Conservation (phyloP, 1,140 invertebrate genomes). For the Heterodera schachtii region DNA sequence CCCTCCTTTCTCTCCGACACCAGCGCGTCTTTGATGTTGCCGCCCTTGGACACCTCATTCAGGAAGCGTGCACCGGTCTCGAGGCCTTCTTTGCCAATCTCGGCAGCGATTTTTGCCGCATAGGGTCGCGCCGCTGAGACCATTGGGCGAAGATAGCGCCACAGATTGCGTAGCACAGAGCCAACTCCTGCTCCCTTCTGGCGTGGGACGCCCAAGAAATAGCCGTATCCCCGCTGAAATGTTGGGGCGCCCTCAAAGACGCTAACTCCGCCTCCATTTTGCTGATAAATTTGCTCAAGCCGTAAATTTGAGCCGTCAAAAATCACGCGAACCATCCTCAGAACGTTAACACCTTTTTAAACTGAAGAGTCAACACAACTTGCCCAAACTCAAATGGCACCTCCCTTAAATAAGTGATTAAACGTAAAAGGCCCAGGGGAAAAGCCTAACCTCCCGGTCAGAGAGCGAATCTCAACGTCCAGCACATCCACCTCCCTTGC, state of each 20-base stretch:
- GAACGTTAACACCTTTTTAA: not conserved
- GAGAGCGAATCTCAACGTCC: constrained; percentile 19
- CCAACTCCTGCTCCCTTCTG: constrained; percentile 12
- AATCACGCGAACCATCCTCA: constrained; percentile 31
- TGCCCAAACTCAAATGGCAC: not conserved
- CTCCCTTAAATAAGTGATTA: not conserved
- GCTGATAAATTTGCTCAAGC: constrained; percentile 19
- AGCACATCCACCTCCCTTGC: constrained; percentile 23
- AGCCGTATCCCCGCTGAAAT: constrained; percentile 23
- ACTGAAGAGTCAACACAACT: not conserved
- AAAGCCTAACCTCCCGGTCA: constrained; percentile 23
- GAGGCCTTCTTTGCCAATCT: not conserved
- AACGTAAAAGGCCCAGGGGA: too few species aligned
- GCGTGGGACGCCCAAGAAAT: not conserved
- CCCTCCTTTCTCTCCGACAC: constrained; percentile 1
- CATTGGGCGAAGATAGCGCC: constrained; percentile 14
- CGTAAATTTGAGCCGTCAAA: constrained; percentile 19
- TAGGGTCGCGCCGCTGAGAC: not conserved
- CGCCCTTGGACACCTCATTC: not conserved
- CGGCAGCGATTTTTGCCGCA: not conserved
- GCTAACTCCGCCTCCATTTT: not conserved
- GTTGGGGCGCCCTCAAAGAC: not conserved
- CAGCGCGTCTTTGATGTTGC: not conserved
- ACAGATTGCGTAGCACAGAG: constrained; percentile 4
- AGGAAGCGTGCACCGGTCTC: not conserved